Percentiles rank a stretch among this genome's conserved stretches.
Evolutionary conservation across 2,797 vertebrate species (phyloP).

Genomic region (Euphonia xanthogaster): DNA sequence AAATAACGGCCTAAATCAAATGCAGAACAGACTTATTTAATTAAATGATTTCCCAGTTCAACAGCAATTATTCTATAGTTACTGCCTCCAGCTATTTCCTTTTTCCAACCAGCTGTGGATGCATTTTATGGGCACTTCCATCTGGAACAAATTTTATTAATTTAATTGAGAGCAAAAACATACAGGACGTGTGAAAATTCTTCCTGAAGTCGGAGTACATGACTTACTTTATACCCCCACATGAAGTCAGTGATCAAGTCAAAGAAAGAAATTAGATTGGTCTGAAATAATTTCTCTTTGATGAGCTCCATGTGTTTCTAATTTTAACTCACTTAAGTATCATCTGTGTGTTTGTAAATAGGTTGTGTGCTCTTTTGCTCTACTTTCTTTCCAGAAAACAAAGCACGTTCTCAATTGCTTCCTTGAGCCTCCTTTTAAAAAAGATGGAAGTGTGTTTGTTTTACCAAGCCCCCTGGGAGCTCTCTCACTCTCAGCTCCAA

Average conservation of each 20-base stretch:
- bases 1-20: slow-evolving; percentile 19
- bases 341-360: background rate
- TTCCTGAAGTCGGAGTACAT: background rate
- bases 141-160: slow-evolving; percentile 1
- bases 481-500: background rate
- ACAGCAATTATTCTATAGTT: background rate
- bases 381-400: background rate
- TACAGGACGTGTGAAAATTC: background rate
- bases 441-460: background rate
- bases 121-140: background rate
- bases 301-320: background rate
- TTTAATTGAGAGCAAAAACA: background rate
- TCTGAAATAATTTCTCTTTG: background rate
- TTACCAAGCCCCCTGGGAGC: background rate
- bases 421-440: background rate
- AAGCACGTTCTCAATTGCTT: background rate
- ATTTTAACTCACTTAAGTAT: background rate
- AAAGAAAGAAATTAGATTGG: background rate
- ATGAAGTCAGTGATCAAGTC: background rate
- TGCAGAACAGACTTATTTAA: background rate
- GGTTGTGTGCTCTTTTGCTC: background rate
- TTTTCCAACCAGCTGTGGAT: background rate
- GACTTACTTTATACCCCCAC: background rate
- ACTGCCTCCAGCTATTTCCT: slow-evolving; percentile 3
- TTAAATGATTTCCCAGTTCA: background rate